Percentiles rank a stretch among this genome's conserved stretches.
Evolutionary conservation across 2,888 invertebrate genomes (phyloP).

Genomic region (Parasteatoda lunata): DNA sequence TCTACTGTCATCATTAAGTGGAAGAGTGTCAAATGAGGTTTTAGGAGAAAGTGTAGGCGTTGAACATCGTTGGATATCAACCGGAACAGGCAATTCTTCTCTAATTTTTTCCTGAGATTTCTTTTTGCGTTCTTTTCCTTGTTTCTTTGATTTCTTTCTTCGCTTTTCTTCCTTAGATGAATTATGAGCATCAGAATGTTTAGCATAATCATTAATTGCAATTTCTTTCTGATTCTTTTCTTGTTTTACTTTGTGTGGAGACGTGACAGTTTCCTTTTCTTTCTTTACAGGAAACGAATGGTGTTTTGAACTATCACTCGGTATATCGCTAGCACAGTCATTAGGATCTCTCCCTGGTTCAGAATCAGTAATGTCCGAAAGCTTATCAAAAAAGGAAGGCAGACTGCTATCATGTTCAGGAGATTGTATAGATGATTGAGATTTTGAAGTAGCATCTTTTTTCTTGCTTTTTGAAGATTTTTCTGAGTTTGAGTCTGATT

Average conservation of each 20-base stretch:
- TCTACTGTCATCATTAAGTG: constrained; percentile 65
- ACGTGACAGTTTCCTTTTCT: constrained; percentile 39
- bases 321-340: constrained; percentile 43
- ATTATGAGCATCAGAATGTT: constrained; percentile 32
- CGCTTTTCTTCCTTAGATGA: constrained; percentile 65
- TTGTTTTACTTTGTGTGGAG: constrained; percentile 50
- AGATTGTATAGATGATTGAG: constrained; percentile 31
- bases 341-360: constrained; percentile 42
- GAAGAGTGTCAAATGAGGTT: constrained; percentile 45
- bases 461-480: constrained; percentile 48
- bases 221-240: constrained; percentile 42
- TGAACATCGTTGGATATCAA: background rate
- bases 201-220: constrained; percentile 33
- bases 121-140: constrained; percentile 63
- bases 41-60: constrained; percentile 33
- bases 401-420: constrained; percentile 54
- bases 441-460: constrained; percentile 20
- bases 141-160: constrained; percentile 67
- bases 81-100: constrained; percentile 18
- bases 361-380: constrained; percentile 54
- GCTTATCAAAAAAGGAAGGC: constrained; percentile 61
- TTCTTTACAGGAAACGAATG: constrained; percentile 32
- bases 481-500: constrained; percentile 58
- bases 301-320: constrained; percentile 29
- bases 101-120: constrained; percentile 62